phyloP scores from a whole-genome alignment of 2,113 vertebrate genomes.

The Okapia johnstoni region DNA sequence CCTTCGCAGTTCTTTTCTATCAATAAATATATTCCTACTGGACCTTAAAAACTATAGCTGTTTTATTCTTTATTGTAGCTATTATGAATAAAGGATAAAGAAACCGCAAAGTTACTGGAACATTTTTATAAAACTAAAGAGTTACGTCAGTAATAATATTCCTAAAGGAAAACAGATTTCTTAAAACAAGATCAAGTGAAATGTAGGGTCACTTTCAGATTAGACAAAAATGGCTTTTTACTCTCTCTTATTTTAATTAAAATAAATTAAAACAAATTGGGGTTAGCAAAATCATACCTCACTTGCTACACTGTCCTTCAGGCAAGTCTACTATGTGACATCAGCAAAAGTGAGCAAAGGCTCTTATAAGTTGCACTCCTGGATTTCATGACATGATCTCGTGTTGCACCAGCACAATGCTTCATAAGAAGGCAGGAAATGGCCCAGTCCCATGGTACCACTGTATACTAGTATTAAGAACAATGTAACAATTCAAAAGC shows the following conservation, averaged over 20 bases:
- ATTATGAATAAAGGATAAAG: background rate
- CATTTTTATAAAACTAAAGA: constrained; percentile 41
- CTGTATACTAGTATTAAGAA: background rate
- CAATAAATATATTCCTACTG: constrained; percentile 28
- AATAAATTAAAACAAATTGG: constrained; percentile 38
- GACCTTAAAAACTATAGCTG: background rate
- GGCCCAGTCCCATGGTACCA: background rate
- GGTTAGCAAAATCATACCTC: background rate
- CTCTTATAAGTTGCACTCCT: constrained; percentile 2
- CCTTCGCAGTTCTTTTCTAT: background rate
- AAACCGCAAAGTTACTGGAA: constrained; percentile 32
- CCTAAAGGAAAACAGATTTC: constrained; percentile 53
- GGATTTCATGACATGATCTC: background rate
- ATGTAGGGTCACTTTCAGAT: background rate
- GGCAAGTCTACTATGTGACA: background rate
- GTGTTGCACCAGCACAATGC: background rate
- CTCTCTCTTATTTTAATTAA: constrained; percentile 30
- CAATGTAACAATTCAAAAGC: background rate
- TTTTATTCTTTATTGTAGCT: constrained; percentile 19
- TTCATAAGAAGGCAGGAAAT: background rate
- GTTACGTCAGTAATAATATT: constrained; percentile 42
- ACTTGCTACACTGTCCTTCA: constrained; percentile 1
- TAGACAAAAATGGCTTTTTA: constrained; percentile 5
- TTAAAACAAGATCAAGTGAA: constrained; percentile 39
- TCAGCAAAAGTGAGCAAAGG: background rate